phyloP scores from a whole-genome alignment of 2,113 vertebrate genomes.

The Bombycilla garrulus region DNA sequence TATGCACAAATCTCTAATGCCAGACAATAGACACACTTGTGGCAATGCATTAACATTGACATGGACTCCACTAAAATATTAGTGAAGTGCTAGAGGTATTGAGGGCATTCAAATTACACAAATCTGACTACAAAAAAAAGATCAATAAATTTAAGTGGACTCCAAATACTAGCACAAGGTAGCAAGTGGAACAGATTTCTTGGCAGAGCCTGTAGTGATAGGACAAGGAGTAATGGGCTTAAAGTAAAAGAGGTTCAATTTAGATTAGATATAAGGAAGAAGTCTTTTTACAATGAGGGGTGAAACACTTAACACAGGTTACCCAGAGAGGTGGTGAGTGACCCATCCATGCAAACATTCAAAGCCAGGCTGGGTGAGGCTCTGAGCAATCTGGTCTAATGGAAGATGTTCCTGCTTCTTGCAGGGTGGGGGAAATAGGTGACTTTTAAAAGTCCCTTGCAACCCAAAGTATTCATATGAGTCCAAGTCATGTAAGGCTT shows the following conservation, averaged over 20 bases:
- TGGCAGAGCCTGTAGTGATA: neutral
- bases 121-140: neutral
- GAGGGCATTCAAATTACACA: neutral
- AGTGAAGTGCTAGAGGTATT: neutral
- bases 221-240: too few species aligned
- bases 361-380: neutral
- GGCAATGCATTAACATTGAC: neutral
- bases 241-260: neutral
- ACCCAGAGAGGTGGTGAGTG: neutral
- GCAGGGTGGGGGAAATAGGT: neutral
- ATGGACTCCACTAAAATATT: neutral
- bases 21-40: neutral
- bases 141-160: neutral
- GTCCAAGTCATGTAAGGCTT: neutral
- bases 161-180: neutral
- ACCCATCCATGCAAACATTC: neutral
- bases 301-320: neutral
- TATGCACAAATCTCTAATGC: neutral
- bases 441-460: neutral
- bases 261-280: neutral
- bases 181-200: neutral
- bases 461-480: neutral
- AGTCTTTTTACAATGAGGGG: neutral
- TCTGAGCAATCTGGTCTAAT: neutral
- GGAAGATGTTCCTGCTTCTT: neutral